Base-by-base conservation (phyloP, 2,888 invertebrate species). In the Ormia ochracea region DNA sequence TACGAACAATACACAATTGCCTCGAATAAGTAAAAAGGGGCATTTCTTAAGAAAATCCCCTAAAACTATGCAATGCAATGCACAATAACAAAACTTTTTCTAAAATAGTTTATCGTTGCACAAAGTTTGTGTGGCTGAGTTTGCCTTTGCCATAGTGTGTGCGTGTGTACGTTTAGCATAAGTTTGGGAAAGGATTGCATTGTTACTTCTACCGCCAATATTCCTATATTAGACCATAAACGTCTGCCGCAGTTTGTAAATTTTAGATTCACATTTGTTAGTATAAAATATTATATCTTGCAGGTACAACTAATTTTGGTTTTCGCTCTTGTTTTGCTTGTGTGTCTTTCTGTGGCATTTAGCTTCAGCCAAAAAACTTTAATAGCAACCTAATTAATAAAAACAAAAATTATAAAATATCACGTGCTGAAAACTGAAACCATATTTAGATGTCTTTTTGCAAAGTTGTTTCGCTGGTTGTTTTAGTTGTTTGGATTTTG, bases 321-420 rank as follows among this genome's bases (percentile, higher is more conserved):
- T 38, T 38, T 7, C 17, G 4, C 28, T 43, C 19, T 36, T 12
- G 36, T 17, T 12, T 28, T 59, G 48, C 19, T 4, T 78, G 41
- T 61, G 7, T 58, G 31, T 82, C n/a, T n/a, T 63, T 81, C 19
- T 82, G 72, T 82, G 74, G 81, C 82, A 83, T 68, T 77, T 59
- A 45, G 74, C 23, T 33, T 45, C 45, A 66, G 48, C 36, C 65
- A 83, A 83, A 84, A n/a, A 85, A 84, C 84, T 86, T 85, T 85
- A 85, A 86, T 86, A 83, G 81, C 85, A 85, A 85, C 85, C 85
- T 86, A 87, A 87, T 87, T 87, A 87, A 87, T 87, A 86, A 86
- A 72, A 87, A 86, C 63, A 68, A 68, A 80, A 85, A 75, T 84
- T 84, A 63, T 83, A 82, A 84, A 74, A 83, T 83, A 84, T 84